These are phyloP conservation scores for Neogale vison DNA, from an alignment of 2,113 vertebrate genomes.

Conservation along the genomic window DNA sequence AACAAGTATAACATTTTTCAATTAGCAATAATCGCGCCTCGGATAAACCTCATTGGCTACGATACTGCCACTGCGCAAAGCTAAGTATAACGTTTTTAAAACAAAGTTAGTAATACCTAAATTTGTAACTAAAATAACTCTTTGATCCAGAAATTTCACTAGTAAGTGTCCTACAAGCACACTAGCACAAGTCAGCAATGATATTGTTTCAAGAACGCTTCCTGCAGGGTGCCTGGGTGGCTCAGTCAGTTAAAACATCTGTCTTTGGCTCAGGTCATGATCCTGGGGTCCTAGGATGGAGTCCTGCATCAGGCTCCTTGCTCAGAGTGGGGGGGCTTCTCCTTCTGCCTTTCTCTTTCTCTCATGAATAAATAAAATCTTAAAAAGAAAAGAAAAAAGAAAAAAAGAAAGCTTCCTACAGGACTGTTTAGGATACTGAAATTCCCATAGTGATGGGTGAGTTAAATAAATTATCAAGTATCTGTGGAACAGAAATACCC, in stretches of 20 bases:
- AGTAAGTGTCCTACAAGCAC: not conserved
- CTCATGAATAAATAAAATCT: not conserved
- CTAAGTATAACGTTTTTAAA: not conserved
- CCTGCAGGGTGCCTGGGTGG: not conserved
- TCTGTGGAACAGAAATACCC: not conserved
- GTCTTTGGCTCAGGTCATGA: not conserved
- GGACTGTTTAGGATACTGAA: not conserved
- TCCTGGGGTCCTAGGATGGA: not conserved
- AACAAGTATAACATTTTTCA: not conserved
- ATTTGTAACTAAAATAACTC: not conserved
- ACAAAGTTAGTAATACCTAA: not conserved
- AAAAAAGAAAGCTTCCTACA: not conserved
- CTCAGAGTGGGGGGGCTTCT: not conserved
- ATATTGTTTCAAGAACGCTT: not conserved
- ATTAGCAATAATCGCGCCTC: too few species aligned
- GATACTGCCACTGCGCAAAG: too few species aligned
- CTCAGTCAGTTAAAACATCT: not conserved
- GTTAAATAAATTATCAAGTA: not conserved
- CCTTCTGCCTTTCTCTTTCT: too few species aligned
- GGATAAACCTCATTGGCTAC: too few species aligned
- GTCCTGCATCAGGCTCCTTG: not conserved
- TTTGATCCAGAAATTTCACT: not conserved
- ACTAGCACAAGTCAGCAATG: not conserved
- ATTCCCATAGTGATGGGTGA: not conserved
- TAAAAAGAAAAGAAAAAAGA: not conserved